phyloP scores from a whole-genome alignment of 2,113 vertebrate genomes.

The Trinectes maculatus region DNA sequence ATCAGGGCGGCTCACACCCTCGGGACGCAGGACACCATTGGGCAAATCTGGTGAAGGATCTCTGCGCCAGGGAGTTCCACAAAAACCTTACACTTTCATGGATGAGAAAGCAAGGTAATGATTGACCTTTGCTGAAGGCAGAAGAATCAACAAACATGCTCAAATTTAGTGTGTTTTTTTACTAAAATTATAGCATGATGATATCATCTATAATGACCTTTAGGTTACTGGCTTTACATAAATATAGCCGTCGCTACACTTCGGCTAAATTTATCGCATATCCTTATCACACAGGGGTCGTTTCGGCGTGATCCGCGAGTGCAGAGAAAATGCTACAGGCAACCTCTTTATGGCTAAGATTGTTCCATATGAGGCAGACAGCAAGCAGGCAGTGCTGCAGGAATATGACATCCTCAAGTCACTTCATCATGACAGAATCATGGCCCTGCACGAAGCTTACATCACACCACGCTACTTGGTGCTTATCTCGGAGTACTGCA shows the following conservation, averaged over 20 bases:
- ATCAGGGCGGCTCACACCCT: constrained; percentile 67
- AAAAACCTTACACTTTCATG: constrained; percentile 98
- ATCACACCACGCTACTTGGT: constrained; percentile 98
- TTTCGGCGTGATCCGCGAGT: constrained; percentile 93
- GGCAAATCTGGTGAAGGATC: constrained; percentile 80
- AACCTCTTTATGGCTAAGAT: constrained; percentile 97
- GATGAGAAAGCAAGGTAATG: constrained; percentile 95
- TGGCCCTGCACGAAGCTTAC: constrained; percentile 95
- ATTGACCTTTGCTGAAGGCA: too few relatives aligned
- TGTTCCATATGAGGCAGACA: constrained; percentile 91
- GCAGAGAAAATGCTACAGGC: constrained; percentile 94
- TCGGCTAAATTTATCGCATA: not conserved
- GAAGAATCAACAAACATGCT: too few relatives aligned
- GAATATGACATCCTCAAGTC: constrained; percentile 97
- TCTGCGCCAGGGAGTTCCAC: constrained; percentile 91
- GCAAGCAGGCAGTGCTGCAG: constrained; percentile 89
- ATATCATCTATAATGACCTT: too few relatives aligned
- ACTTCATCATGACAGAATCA: constrained; percentile 92
- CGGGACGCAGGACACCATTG: constrained; percentile 73
- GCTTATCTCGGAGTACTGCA: constrained; percentile 93
- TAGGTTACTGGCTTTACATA: not conserved
- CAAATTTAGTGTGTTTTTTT: not conserved
- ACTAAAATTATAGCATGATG: too few relatives aligned
- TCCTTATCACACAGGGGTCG: constrained; percentile 84
- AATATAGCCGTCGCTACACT: not conserved